Conservation (phyloP, 2,888 invertebrate species). For the Leptopilina drosophilae region DNA sequence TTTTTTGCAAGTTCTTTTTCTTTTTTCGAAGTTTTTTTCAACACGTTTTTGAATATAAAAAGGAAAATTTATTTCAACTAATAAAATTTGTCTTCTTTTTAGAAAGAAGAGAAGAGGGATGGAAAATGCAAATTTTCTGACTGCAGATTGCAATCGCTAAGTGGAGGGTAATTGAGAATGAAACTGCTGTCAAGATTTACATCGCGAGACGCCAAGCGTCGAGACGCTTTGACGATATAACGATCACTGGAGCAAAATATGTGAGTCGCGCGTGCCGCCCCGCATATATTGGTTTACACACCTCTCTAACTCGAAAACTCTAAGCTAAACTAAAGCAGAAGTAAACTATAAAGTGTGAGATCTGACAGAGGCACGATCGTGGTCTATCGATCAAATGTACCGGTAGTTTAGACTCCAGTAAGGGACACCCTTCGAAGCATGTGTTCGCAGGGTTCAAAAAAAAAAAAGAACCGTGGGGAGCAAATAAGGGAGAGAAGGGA, state of each 20-base stretch:
- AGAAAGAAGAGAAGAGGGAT: neutral
- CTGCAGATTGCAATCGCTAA: neutral
- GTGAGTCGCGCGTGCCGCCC: conserved; percentile 27
- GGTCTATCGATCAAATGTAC: conserved; percentile 26
- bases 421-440: conserved; percentile 29
- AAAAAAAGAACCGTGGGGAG: neutral
- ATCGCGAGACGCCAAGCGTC: conserved; percentile 36
- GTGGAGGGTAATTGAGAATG: neutral
- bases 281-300: conserved; percentile 14
- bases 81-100: neutral
- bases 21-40: no score
- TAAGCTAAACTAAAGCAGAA: neutral
- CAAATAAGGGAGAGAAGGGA: conserved; percentile 18
- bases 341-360: conserved; percentile 36
- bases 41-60: no score
- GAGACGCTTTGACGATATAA: conserved; percentile 32
- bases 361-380: conserved; percentile 25
- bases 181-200: conserved; percentile 20
- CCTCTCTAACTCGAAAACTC: conserved; percentile 24
- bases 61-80: no score
- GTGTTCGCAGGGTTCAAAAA: conserved; percentile 37
- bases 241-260: conserved; percentile 40
- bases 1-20: no score
- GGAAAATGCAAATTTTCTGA: neutral
- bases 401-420: conserved; percentile 29